phyloP scores from a whole-genome alignment of 1,140 invertebrate species.

The Cylas formicarius region DNA sequence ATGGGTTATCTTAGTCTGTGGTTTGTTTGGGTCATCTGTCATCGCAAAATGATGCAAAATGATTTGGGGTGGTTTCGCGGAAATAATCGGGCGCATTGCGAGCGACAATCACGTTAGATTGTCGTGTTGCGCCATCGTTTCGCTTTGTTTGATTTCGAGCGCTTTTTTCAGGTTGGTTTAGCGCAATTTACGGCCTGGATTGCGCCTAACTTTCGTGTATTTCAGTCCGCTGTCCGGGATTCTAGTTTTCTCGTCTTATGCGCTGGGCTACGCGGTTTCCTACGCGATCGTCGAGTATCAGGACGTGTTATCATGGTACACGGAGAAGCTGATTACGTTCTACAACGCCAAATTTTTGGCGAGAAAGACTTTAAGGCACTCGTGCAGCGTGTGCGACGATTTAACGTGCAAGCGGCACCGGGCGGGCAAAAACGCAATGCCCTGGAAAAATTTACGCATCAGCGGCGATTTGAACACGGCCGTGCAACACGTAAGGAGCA shows the following conservation, averaged over 20 bases:
- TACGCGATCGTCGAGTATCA: slow-evolving; percentile 28
- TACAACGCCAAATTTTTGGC: slow-evolving; percentile 24
- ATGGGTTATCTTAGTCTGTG: no score
- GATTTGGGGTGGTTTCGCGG: no score
- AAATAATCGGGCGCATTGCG: no score
- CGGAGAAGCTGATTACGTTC: slow-evolving; percentile 29
- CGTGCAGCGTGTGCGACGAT: slow-evolving; percentile 38
- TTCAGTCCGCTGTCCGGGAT: slow-evolving; percentile 18
- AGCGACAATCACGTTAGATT: not conserved
- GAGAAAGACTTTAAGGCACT: slow-evolving; percentile 24
- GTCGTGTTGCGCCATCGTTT: no score
- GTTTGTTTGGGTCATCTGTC: no score
- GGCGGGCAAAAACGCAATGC: slow-evolving; percentile 43
- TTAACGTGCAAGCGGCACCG: slow-evolving; percentile 47
- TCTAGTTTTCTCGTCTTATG: slow-evolving; percentile 22
- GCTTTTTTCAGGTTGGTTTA: no score
- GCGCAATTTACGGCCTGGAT: no score
- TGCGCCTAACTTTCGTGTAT: no score
- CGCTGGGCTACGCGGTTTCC: slow-evolving; percentile 23
- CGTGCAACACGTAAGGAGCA: slow-evolving; percentile 63
- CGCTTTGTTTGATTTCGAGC: no score
- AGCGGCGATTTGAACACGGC: slow-evolving; percentile 58
- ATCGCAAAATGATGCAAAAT: no score
- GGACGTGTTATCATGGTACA: slow-evolving; percentile 8
- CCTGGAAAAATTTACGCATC: slow-evolving; percentile 58